phyloP scores from a whole-genome alignment of 2,797 vertebrate genomes.

The Rhinella marina region DNA sequence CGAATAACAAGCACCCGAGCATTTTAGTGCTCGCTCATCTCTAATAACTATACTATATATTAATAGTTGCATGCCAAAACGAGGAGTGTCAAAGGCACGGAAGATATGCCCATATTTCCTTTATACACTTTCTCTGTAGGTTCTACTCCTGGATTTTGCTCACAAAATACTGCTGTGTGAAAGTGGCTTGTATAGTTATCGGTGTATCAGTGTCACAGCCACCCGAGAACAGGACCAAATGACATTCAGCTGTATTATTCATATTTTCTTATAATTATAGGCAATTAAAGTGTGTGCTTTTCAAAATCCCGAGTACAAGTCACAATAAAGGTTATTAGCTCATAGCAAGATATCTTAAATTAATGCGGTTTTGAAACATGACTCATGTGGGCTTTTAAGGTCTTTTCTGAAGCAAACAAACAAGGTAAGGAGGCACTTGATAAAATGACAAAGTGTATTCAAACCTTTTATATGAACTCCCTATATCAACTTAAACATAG shows the following conservation, averaged over 20 bases:
- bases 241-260: constrained; percentile 23
- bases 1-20: too few species aligned
- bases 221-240: neutral
- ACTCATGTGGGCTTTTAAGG: constrained; percentile 35
- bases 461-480: neutral
- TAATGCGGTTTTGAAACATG: constrained; percentile 41
- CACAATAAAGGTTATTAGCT: constrained; percentile 48
- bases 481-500: neutral
- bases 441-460: neutral
- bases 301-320: neutral
- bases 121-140: too few species aligned
- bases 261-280: constrained; percentile 41
- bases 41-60: too few species aligned
- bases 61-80: too few species aligned
- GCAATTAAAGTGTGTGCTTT: constrained; percentile 43
- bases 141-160: too few species aligned
- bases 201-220: neutral
- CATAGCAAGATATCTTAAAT: constrained; percentile 42
- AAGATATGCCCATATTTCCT: too few species aligned
- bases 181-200: neutral
- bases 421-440: constrained; percentile 19
- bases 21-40: too few species aligned
- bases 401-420: constrained; percentile 9
- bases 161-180: neutral
- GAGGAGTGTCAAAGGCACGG: too few species aligned